A percentile compares a stretch with the other conserved stretches of the same genome.
Evolutionary conservation across 2,113 vertebrate genomes (phyloP).

Genomic region (Mastomys natalensis): DNA sequence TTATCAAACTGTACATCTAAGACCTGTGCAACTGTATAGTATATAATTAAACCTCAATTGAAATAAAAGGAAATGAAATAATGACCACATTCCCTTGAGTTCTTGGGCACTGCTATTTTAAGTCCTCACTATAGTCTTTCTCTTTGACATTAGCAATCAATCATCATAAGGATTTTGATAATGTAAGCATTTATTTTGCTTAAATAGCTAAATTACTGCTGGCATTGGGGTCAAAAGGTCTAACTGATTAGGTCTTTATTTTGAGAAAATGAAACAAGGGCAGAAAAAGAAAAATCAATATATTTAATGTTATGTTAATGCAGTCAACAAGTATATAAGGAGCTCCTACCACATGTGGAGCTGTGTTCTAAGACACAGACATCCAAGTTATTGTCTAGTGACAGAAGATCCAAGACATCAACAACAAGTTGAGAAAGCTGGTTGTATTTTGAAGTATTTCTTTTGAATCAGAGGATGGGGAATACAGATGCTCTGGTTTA

Average conservation of each 20-base stretch:
- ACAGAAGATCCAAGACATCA: background rate
- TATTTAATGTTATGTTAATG: conserved; percentile 49
- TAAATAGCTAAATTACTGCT: conserved; percentile 55
- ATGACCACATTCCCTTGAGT: background rate
- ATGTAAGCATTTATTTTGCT: conserved; percentile 44
- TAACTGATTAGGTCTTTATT: conserved; percentile 56
- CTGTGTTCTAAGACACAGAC: conserved; percentile 1
- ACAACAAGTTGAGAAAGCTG: conserved; percentile 21
- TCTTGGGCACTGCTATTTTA: conserved; percentile 42
- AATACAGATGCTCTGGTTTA: conserved; percentile 18
- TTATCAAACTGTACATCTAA: background rate
- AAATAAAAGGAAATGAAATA: conserved; percentile 23
- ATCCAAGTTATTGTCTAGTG: background rate
- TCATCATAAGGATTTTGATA: conserved; percentile 55
- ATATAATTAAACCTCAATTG: conserved; percentile 49
- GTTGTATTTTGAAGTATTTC: conserved; percentile 4
- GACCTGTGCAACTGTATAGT: background rate
- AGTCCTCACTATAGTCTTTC: conserved; percentile 8
- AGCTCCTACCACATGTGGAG: conserved; percentile 3
- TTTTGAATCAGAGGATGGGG: background rate
- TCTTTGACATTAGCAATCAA: conserved; percentile 63
- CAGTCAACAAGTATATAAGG: conserved; percentile 43
- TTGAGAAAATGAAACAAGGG: conserved; percentile 24
- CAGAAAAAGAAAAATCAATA: conserved; percentile 54
- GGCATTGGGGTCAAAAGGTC: conserved; percentile 40